These are phyloP conservation scores for Atherinomorus stipes DNA, from an alignment of 2,113 vertebrate genomes.

Conservation along the genomic window DNA sequence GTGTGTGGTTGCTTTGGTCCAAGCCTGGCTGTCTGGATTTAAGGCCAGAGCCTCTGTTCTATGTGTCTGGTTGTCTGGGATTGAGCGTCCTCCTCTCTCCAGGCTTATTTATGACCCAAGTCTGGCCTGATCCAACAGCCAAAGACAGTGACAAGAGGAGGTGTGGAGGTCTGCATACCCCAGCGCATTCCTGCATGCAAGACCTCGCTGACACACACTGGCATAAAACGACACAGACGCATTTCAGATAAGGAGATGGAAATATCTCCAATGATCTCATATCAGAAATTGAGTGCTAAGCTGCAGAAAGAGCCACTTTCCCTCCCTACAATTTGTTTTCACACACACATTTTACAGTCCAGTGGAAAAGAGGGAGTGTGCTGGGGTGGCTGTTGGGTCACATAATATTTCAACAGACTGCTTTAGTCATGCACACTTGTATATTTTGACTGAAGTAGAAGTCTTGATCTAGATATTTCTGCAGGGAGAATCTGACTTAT, in stretches of 20 bases:
- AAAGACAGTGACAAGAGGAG: conserved; percentile 45
- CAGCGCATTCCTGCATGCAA: conserved; percentile 53
- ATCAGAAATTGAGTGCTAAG: conserved; percentile 49
- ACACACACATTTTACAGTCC: conserved; percentile 17
- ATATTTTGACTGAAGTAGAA: neutral
- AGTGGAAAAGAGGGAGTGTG: conserved; percentile 10
- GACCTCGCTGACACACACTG: conserved; percentile 49
- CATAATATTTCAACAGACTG: neutral
- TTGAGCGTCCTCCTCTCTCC: conserved; percentile 58
- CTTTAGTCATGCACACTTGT: neutral
- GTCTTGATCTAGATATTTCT: neutral
- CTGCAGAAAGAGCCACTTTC: conserved; percentile 28
- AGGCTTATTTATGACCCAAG: conserved; percentile 74
- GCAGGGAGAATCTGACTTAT: conserved; percentile 3
- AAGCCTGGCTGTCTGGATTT: conserved; percentile 54
- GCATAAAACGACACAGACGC: conserved; percentile 28
- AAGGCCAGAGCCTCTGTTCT: conserved; percentile 44
- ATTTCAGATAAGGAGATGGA: conserved; percentile 59
- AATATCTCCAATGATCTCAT: conserved; percentile 65
- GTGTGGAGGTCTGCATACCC: conserved; percentile 30
- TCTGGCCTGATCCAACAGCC: conserved; percentile 49
- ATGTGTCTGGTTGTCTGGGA: conserved; percentile 64
- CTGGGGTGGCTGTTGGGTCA: neutral
- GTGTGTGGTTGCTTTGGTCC: conserved; percentile 42
- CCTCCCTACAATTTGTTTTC: conserved; percentile 19